phyloP scores from a whole-genome alignment of 2,888 invertebrate species.

The Lycophotia porphyrea region DNA sequence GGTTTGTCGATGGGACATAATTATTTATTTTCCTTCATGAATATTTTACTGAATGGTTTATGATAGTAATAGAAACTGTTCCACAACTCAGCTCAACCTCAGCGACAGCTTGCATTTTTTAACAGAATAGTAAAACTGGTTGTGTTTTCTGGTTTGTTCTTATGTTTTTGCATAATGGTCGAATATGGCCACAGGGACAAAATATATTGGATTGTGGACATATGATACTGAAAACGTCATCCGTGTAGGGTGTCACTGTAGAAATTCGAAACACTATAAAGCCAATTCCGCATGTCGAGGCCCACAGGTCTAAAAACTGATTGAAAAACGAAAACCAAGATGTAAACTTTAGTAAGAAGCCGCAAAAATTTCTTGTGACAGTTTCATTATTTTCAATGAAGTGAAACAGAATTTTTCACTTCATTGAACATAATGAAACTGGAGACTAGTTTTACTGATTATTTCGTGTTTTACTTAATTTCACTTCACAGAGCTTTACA shows the following conservation, averaged over 20 bases:
- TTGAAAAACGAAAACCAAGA: neutral
- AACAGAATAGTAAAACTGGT: neutral
- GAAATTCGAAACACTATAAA: neutral
- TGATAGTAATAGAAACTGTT: neutral
- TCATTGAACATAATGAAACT: slow-evolving; percentile 23
- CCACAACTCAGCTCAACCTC: neutral
- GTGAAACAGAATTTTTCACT: too few relatives aligned
- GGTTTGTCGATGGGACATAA: neutral
- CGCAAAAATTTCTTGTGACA: slow-evolving; percentile 6
- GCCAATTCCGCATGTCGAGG: neutral
- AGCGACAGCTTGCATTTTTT: neutral
- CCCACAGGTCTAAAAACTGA: neutral
- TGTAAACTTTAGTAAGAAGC: slow-evolving; percentile 9
- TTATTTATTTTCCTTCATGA: slow-evolving; percentile 8
- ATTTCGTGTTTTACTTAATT: slow-evolving; percentile 35
- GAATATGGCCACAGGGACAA: neutral
- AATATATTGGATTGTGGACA: neutral
- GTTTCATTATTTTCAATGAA: too few relatives aligned
- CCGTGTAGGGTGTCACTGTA: neutral
- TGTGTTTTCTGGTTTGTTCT: neutral
- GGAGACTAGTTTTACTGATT: slow-evolving; percentile 30
- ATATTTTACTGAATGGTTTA: slow-evolving; percentile 2
- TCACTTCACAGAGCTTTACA: neutral
- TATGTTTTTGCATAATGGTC: neutral
- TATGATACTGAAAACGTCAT: neutral